Evolutionary conservation across 2,113 vertebrate genomes (phyloP).

Genomic region (Petromus typicus): DNA sequence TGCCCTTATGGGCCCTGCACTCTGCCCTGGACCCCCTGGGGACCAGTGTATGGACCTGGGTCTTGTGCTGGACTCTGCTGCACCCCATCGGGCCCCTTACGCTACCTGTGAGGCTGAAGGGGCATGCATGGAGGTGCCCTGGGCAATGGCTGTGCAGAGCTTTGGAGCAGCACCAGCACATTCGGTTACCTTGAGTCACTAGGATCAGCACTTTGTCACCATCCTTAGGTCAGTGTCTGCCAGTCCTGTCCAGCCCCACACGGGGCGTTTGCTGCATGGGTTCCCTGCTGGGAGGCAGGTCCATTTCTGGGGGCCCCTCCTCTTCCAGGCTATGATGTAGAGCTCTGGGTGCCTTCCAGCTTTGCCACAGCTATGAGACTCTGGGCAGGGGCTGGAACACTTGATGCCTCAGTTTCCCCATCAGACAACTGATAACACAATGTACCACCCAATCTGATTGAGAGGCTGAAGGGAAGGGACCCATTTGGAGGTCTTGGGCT

Average conservation of each 20-base stretch:
- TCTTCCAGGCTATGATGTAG: not conserved
- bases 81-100: not conserved
- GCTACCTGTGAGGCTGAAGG: not conserved
- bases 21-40: not conserved
- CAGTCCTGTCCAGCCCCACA: not conserved
- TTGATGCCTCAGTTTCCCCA: not conserved
- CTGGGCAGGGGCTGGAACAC: rapidly evolving
- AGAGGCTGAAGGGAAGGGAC: not conserved
- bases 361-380: not conserved
- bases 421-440: rapidly evolving
- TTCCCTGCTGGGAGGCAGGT: not conserved
- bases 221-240: not conserved
- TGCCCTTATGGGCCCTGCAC: not conserved
- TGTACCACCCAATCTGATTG: rapidly evolving
- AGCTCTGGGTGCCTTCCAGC: not conserved
- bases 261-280: not conserved
- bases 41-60: rapidly evolving
- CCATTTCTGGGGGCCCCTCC: not conserved
- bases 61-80: not conserved
- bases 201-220: not conserved
- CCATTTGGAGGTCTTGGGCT: rapidly evolving
- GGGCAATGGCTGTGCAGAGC: rapidly evolving
- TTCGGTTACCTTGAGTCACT: not conserved
- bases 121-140: not conserved
- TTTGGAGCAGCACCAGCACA: not conserved